Evolutionary conservation across 2,888 invertebrate species (phyloP), one percentile per base, ranked within the genome.

Genomic region (Cybosia mesomella): DNA sequence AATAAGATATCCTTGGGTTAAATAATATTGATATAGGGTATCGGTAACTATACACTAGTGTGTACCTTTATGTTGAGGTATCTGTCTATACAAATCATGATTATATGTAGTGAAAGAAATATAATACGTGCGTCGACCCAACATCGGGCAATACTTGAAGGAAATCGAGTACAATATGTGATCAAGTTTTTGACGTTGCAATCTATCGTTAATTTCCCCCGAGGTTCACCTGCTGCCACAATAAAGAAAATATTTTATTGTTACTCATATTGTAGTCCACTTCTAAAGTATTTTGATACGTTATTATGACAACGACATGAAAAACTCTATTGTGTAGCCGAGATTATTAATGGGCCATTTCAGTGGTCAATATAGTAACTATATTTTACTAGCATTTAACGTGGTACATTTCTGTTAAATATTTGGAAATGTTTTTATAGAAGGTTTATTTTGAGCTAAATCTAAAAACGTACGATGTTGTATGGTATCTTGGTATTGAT

Each of bases 181-280:
- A 92, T 91, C 91, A 91, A 91, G 84, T 90, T 90, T 91, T 91
- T 92, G 92, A 93, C 89, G 91, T 90, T 89, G 90, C 92, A 92
- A 92, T 93, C 87, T 92, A 89, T 89, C 86, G 88, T 88, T 93
- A 93, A 94, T 94, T 94, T 93, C 94, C 94, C 93, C 58, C 3
- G 94, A 88, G 94, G 84, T 80, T 87, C 82, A 91, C 92, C 91
- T 91, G 88, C 87, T 85, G 85, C 88, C 88, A 89, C 91, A 91
- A 91, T 92, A 90, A 92, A 92, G 91, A 90, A 92, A 91, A 90
- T 91, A 89, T 89, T 91, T 91, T 90, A 91, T 90, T 91, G 90
- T 91, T 91, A 89, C 87, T 84, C 82, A 86, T 80, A 83, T 85
- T 84, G 79, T 84, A 76, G 68, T 72, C 70, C 24, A 81, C 77